Base-by-base conservation (phyloP, 2,797 vertebrate genomes). In the Bryconaethiops microstoma region DNA sequence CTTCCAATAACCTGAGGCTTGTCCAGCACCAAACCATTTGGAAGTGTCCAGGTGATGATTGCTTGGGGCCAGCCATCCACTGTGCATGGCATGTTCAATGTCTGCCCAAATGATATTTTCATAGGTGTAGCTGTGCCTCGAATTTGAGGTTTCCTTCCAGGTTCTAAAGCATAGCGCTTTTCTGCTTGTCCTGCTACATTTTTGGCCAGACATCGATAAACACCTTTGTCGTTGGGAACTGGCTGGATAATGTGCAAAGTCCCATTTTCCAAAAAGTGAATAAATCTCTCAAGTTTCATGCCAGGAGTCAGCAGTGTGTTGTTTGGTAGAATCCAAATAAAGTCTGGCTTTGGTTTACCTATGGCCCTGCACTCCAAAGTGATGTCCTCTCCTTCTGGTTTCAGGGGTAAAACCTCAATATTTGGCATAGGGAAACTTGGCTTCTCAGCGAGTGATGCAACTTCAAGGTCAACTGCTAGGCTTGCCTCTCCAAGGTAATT, bases 121-220 rank as follows among this genome's bases (percentile, higher is more conserved):
- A 93, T 86, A n/a, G 87, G 88, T 82, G 92, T 91, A 87, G 92
- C 87, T 42, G 86, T 88, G 83, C 92, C 92, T 86, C 92, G 91
- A 82, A 94, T 93, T 29, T 92, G 79, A 21, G 94, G 94, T 78
- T 93, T 95, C 48, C 90, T 90, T 42, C 94, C 94, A 6, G 88
- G 88, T 76, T 95, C 94, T 80, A 95, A 86, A 6, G 91, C 81
- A 23, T 92, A 95, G 0, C 91, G 91, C 84, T 95, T 95, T 84
- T 95, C 95, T 0, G 92, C 93, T 88, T 94, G 94, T 74, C 94
- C 94, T 17, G 94, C 94, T 52, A 93, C 88, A 78, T 95, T 95
- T 85, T 91, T 95, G 9, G 92, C 94, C 1, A 94, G 81, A 79
- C 95, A 95, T 12, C 93, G 88, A 87, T 95, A 95, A 6, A 94